Evolutionary conservation across 2,888 invertebrate species (phyloP).

Genomic region (Neoascia interrupta): DNA sequence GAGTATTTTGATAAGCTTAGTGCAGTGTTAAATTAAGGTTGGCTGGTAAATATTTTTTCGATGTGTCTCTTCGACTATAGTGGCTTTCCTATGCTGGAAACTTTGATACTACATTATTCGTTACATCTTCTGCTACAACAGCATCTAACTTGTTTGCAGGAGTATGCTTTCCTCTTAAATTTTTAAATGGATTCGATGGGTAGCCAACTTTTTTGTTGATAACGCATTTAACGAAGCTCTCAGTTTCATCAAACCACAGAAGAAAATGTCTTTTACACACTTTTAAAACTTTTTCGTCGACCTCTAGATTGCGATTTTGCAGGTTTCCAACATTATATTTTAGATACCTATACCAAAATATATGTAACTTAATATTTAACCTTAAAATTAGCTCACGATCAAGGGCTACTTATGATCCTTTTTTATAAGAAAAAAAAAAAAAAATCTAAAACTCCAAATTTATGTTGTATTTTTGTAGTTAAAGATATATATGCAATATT

Average conservation of each 20-base stretch:
- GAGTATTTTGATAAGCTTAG: conserved; percentile 52
- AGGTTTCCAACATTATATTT: no score
- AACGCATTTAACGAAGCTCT: conserved; percentile 28
- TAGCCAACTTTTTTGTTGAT: conserved; percentile 29
- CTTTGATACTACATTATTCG: conserved; percentile 20
- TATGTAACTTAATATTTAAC: no score
- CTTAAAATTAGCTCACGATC: no score
- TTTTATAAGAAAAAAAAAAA: no score
- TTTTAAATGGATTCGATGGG: conserved; percentile 22
- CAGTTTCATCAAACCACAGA: conserved; percentile 48
- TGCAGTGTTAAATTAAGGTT: conserved; percentile 34
- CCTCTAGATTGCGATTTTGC: no score
- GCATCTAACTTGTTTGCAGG: conserved; percentile 16
- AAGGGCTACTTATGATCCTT: no score
- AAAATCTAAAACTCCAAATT: no score
- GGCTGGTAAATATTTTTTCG: conserved; percentile 27
- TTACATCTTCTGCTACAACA: conserved; percentile 18
- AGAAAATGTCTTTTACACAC: conserved; percentile 30
- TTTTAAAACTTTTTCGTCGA: background rate
- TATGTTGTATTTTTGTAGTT: no score
- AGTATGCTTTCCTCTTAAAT: conserved; percentile 15
- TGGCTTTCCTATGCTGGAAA: conserved; percentile 41
- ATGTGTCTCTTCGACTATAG: conserved; percentile 7
- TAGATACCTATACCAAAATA: no score
- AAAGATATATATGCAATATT: no score